Evolutionary conservation across 1,140 invertebrate species (phyloP), one percentile per base, ranked within the genome.

Genomic region (Arion vulgaris): DNA sequence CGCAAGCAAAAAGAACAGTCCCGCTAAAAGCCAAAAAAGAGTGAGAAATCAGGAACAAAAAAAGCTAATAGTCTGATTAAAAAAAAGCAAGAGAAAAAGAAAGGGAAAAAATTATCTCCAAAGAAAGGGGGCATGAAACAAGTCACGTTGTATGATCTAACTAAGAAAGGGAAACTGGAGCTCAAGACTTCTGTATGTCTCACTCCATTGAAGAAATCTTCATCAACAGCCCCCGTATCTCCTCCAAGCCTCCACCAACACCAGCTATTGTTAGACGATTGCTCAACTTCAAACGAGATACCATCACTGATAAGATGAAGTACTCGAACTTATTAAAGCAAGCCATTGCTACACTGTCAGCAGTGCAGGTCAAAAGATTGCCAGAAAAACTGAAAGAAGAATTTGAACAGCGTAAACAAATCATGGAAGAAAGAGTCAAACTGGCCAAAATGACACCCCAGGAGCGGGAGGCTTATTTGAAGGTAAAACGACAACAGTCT

Each of bases 81-180:
- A 15, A 66, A 15, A 5, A 11, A 7, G 11, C 1, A 7, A 69
- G 23, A 38, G 13, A 82, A 73, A 23, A 74, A 78, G 32, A n/a
- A 72, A 28, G 72, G 72, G 38, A 38, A 38, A 39, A 82, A 83
- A 53, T 41, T 69, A 1, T 81, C 82, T 38, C 82, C 80, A 49
- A 78, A 86, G 83, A 83, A 83, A 80, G 76, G 73, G 76, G 83
- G 87, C 34, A 85, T 91, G 86, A 92, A 92, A 83, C 92, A 92
- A 80, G 89, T 90, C 86, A 92, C 92, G 9, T 82, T 92, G 51
- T 86, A 91, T 66, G 91, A 92, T n/a, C 83, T 92, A 26, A 87
- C 85, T 49, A 90, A 91, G 77, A 90, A 89, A 79, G 88, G 87
- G 34, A 80, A 84, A 45, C 32, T 88, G 77, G 86, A 85, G 34